phyloP scores from a whole-genome alignment of 2,888 invertebrate genomes.

The Nomada ruficornis region DNA sequence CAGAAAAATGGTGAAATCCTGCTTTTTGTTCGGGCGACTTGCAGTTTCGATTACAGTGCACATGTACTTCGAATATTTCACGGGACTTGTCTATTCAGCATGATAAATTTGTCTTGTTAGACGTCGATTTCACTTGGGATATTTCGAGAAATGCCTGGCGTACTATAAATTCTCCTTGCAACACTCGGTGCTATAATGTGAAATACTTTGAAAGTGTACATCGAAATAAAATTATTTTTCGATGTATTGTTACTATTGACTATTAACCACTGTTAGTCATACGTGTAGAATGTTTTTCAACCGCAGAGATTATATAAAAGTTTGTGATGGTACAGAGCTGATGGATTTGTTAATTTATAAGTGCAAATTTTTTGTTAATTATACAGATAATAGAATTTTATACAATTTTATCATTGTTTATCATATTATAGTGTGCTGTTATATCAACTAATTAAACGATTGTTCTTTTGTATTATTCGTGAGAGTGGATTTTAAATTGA shows the following conservation, averaged over 20 bases:
- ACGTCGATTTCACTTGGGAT: neutral
- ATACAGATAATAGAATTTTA: neutral
- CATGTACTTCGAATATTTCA: neutral
- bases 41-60: conserved; percentile 25
- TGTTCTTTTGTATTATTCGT: neutral
- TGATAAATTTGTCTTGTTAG: conserved; percentile 9
- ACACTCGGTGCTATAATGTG: too few species aligned
- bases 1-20: conserved; percentile 42
- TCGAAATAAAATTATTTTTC: too few species aligned
- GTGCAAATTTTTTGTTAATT: neutral
- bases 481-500: too few species aligned
- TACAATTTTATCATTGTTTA: too few species aligned
- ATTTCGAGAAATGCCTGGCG: neutral
- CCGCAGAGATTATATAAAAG: too few species aligned
- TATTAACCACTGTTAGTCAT: too few species aligned
- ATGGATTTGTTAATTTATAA: neutral
- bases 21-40: conserved; percentile 15
- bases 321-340: too few species aligned
- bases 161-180: neutral
- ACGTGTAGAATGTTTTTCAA: too few species aligned
- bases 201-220: too few species aligned
- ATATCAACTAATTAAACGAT: neutral
- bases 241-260: too few species aligned
- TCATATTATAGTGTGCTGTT: neutral
- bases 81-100: neutral